Conservation (phyloP, 2,113 vertebrate genomes). For the Leptosomus discolor region DNA sequence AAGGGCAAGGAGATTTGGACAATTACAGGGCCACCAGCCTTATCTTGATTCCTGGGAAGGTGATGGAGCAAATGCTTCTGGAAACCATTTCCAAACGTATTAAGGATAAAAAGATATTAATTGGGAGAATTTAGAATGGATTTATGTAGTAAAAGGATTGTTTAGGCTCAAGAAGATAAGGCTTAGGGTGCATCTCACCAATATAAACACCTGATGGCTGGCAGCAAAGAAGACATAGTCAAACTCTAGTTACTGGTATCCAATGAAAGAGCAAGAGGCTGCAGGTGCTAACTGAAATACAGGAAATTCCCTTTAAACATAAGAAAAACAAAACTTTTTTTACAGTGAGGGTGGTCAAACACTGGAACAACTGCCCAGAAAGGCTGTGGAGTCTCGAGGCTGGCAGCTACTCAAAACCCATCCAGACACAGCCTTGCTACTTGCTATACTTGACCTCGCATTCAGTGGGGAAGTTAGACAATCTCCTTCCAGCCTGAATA, state of each 20-base stretch:
- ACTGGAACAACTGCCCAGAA: not conserved
- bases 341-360: not conserved
- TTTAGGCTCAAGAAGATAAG: not conserved
- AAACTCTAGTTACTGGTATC: not conserved
- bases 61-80: not conserved
- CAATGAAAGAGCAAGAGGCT: not conserved
- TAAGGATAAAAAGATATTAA: not conserved
- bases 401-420: not conserved
- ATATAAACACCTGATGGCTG: not conserved
- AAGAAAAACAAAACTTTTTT: not conserved
- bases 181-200: not conserved
- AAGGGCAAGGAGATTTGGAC: not conserved
- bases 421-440: not conserved
- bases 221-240: not conserved
- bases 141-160: not conserved
- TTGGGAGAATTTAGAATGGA: not conserved
- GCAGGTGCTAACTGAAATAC: not conserved
- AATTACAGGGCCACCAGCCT: not conserved
- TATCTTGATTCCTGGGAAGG: not conserved
- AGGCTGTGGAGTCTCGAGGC: not conserved
- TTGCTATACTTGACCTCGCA: not conserved
- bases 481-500: not conserved
- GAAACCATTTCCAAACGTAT: not conserved
- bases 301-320: not conserved
- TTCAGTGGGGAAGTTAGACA: not conserved